A percentile compares a stretch with the other conserved stretches of the same genome.
Evolutionary conservation across 1,140 invertebrate species (phyloP).

Genomic region (Drosophila nigrodunni): DNA sequence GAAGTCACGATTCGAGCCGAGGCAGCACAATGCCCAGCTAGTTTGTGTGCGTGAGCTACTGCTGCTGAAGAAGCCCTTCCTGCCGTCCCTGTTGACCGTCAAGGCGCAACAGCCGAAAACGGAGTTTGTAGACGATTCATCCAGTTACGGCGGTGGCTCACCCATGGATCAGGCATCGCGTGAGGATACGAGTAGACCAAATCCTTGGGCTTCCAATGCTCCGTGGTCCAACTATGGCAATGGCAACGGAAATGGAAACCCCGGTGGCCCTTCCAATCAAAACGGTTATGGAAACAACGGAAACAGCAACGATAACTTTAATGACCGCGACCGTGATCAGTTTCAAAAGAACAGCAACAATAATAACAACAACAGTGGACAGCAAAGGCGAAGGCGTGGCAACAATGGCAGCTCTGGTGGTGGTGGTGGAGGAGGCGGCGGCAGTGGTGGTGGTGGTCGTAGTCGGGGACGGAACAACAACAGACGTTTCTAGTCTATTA

Average conservation of each 20-base stretch:
- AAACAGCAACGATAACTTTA: constrained; percentile 49
- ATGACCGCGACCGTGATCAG: constrained; percentile 60
- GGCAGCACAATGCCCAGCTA: constrained; percentile 78
- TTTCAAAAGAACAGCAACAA: constrained; percentile 56
- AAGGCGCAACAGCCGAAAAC: constrained; percentile 73
- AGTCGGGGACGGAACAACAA: constrained; percentile 69
- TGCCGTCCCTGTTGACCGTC: constrained; percentile 65
- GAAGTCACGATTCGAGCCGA: constrained; percentile 73
- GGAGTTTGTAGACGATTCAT: constrained; percentile 62
- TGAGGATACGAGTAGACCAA: constrained; percentile 52
- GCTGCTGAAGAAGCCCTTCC: constrained; percentile 73
- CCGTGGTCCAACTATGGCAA: constrained; percentile 69
- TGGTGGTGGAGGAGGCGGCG: constrained; percentile 44
- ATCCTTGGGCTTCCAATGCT: constrained; percentile 72
- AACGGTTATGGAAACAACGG: constrained; percentile 71
- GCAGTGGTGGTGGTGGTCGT: constrained; percentile 48
- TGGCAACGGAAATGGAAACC: constrained; percentile 36
- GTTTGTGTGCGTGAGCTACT: constrained; percentile 75
- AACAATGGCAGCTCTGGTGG: constrained; percentile 57
- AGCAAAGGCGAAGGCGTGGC: constrained; percentile 65
- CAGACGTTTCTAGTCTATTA: constrained; percentile 65
- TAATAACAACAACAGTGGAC: constrained; percentile 53
- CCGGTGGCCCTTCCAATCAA: constrained; percentile 44
- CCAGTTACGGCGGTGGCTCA: constrained; percentile 32
- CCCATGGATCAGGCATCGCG: constrained; percentile 56